A percentile compares a stretch with the other conserved stretches of the same genome.
Conservation (phyloP, 2,113 vertebrate species). For the Bagarius yarrelli region DNA sequence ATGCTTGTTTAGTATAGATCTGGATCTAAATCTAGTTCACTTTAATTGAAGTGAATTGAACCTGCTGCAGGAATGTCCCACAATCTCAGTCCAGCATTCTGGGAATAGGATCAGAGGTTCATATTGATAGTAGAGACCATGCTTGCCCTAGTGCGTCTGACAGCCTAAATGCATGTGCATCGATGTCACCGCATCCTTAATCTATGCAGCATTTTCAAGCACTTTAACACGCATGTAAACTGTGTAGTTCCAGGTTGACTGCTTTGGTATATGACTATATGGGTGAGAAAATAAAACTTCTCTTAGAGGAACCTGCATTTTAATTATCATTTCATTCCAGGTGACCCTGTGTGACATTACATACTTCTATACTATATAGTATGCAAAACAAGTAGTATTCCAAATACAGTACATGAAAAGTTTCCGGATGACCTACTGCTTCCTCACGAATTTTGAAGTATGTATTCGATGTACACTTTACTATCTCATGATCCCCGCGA, state of each 20-base stretch:
- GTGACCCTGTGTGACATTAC: conserved; percentile 31
- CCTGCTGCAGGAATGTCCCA: not conserved
- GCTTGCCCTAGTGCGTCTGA: not conserved
- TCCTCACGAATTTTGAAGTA: no score
- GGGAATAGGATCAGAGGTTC: not conserved
- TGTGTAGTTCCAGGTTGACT: not conserved
- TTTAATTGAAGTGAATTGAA: conserved; percentile 3
- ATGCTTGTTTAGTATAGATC: not conserved
- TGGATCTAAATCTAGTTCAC: no score
- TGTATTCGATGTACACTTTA: no score
- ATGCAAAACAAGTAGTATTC: no score
- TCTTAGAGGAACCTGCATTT: conserved; percentile 25
- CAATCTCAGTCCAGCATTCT: not conserved
- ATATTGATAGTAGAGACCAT: not conserved
- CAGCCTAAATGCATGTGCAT: not conserved
- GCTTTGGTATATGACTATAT: not conserved
- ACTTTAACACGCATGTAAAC: not conserved
- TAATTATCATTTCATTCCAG: conserved; percentile 48
- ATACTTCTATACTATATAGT: no score
- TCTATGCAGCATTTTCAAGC: not conserved
- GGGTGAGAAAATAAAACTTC: conserved; percentile 19
- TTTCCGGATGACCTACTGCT: no score
- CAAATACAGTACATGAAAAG: no score
- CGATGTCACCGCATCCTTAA: not conserved
- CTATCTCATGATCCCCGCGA: no score